Conservation (phyloP, 2,888 invertebrate genomes). For the Deroplatys truncata region DNA sequence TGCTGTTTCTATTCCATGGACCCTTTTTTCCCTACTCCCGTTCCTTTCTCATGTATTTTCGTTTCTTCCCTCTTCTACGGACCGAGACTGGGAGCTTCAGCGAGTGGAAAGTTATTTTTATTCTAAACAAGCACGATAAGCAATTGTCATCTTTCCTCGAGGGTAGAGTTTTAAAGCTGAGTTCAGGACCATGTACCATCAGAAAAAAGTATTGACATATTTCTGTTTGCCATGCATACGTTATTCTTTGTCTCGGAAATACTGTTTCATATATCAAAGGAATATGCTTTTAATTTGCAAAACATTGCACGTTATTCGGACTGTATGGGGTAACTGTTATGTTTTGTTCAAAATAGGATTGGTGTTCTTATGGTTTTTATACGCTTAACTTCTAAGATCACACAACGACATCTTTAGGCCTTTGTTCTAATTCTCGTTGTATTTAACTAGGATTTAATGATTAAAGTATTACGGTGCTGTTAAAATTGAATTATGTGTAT, state of each 20-base stretch:
- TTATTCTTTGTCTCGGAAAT: background rate
- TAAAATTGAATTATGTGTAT: too few relatives aligned
- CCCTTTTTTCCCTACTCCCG: background rate
- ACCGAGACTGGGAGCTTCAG: background rate
- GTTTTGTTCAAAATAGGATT: too few relatives aligned
- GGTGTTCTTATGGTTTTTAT: too few relatives aligned
- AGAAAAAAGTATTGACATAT: background rate
- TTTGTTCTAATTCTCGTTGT: too few relatives aligned
- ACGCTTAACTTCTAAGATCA: too few relatives aligned
- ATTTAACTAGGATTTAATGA: too few relatives aligned
- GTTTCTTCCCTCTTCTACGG: background rate
- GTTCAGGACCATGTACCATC: background rate
- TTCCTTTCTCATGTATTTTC: background rate
- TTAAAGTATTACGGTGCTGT: too few relatives aligned
- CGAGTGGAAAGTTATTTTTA: constrained; percentile 13
- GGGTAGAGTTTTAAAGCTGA: background rate
- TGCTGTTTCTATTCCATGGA: constrained; percentile 15
- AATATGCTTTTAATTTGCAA: background rate
- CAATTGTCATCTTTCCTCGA: constrained; percentile 1
- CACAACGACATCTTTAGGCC: too few relatives aligned
- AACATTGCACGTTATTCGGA: background rate
- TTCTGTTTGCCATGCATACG: background rate
- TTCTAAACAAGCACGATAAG: constrained; percentile 10
- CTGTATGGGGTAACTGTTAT: too few relatives aligned
- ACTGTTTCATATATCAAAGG: background rate